A percentile compares a stretch with the other conserved stretches of the same genome.
Evolutionary conservation across 2,797 vertebrate species (phyloP).

Genomic region (Lycodopsis pacificus): DNA sequence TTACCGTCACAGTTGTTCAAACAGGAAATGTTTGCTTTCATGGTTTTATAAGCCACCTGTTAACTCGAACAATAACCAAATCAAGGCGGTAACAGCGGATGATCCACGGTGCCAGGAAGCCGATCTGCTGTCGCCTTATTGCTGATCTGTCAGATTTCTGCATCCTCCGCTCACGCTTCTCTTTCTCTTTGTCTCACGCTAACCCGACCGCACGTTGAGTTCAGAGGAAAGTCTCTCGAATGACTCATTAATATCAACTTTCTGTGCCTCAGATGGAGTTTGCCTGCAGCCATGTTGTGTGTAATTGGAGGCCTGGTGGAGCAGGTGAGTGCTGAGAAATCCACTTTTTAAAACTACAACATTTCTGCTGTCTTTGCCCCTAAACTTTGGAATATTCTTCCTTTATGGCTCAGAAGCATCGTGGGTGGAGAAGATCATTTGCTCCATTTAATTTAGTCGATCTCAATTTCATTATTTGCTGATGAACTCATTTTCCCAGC

Average conservation of each 20-base stretch:
- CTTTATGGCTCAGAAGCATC: too few relatives aligned
- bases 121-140: not conserved
- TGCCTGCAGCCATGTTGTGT: conserved; percentile 84
- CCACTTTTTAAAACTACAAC: rapidly evolving
- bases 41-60: conserved; percentile 57
- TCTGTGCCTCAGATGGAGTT: conserved; percentile 80
- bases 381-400: not conserved
- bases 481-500: not conserved
- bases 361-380: not conserved
- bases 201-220: rapidly evolving
- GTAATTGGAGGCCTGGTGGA: conserved; percentile 76
- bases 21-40: conserved; percentile 60
- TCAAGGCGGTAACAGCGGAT: not conserved
- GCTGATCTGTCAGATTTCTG: conserved; percentile 12
- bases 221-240: not conserved
- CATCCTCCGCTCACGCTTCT: not conserved
- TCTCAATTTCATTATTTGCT: not conserved
- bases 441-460: not conserved
- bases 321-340: conserved; percentile 52
- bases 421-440: not conserved
- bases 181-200: not conserved
- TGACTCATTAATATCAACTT: not conserved
- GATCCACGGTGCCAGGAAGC: conserved; percentile 31
- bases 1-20: conserved; percentile 15
- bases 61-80: conserved; percentile 37